Conservation (phyloP, 1,140 invertebrate species). For the Caenorhabditis brenneri region DNA sequence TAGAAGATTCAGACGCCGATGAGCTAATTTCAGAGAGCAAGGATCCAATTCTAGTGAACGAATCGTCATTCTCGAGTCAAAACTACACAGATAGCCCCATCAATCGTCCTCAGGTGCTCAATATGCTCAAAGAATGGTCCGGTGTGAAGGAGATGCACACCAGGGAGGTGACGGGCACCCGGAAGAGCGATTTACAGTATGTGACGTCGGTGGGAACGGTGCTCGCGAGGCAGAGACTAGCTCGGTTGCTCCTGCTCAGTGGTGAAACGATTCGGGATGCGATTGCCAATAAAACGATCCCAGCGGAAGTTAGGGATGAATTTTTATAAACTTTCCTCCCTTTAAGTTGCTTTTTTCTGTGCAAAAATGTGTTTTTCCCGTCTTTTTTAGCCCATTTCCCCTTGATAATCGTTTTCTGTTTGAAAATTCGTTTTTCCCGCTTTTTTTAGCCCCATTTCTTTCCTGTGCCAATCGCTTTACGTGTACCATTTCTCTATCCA, state of each 20-base stretch:
- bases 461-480: no score
- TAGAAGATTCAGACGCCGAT: background rate
- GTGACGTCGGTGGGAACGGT: conserved; percentile 32
- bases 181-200: conserved; percentile 2
- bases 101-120: background rate
- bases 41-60: conserved; percentile 45
- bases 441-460: no score
- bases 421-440: no score
- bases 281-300: background rate
- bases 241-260: conserved; percentile 1
- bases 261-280: background rate
- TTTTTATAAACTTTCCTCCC: background rate
- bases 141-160: background rate
- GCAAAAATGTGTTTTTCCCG: no score
- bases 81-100: conserved; percentile 23
- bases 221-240: conserved; percentile 5
- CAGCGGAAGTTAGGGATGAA: conserved; percentile 9
- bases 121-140: conserved; percentile 28
- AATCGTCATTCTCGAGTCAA: background rate
- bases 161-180: background rate
- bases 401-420: background rate
- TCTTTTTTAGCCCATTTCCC: background rate
- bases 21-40: conserved; percentile 22
- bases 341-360: background rate
- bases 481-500: no score